Evolutionary conservation across 30 jellyfish, hydroid and myxozoan species (phyloP).

Genomic region (Pseudorhiza aurosa): DNA sequence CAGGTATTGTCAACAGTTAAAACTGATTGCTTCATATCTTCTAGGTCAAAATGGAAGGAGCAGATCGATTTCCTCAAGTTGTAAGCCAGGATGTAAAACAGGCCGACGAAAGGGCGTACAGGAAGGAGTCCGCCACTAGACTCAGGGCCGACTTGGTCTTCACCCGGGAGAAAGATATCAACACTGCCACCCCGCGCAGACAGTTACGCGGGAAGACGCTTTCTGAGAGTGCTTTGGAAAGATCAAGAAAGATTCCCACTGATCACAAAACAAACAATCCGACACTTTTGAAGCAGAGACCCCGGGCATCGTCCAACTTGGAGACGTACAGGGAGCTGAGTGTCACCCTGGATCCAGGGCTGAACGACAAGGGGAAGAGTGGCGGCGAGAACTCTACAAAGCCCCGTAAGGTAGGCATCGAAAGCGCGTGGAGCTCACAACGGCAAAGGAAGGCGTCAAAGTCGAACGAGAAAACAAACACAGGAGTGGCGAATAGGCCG

Average conservation of each 20-base stretch:
- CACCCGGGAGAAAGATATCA: background rate
- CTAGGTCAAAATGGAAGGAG: background rate
- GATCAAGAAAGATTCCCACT: conserved; percentile 1
- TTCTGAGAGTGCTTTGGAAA: background rate
- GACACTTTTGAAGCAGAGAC: background rate
- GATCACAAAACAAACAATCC: background rate
- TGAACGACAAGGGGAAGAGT: background rate
- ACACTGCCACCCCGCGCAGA: background rate
- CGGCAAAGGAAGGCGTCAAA: background rate
- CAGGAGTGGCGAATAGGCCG: background rate
- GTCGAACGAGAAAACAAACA: background rate
- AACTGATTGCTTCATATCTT: background rate
- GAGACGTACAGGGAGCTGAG: conserved; percentile 4
- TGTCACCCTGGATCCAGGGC: background rate
- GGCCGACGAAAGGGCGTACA: background rate
- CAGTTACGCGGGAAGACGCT: background rate
- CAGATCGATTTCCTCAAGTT: background rate
- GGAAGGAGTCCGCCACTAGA: too few relatives aligned
- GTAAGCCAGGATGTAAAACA: background rate
- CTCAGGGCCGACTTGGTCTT: background rate
- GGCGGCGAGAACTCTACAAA: conserved; percentile 2
- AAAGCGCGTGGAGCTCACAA: background rate
- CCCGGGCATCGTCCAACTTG: conserved; percentile 22
- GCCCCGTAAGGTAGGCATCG: background rate
- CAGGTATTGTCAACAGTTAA: background rate